These are phyloP conservation scores for Thysanoteuthis rhombus DNA, from an alignment of 2,888 invertebrate species.

Conservation along the genomic window DNA sequence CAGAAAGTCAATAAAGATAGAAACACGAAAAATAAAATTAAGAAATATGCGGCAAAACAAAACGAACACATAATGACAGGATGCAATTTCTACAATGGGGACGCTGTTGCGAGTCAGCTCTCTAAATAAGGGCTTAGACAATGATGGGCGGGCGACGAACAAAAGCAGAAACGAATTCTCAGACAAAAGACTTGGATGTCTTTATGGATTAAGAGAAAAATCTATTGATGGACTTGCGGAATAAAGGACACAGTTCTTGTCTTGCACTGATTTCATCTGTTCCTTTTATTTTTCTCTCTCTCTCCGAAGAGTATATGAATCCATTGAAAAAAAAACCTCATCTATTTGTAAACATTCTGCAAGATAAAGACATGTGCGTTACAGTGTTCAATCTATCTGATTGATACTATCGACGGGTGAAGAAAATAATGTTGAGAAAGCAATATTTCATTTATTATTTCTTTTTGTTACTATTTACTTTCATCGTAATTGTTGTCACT, in stretches of 20 bases:
- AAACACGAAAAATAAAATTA: neutral
- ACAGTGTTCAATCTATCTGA: too few relatives aligned
- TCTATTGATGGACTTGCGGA: neutral
- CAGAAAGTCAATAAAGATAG: neutral
- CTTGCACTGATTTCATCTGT: neutral
- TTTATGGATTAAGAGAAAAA: neutral
- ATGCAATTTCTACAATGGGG: neutral
- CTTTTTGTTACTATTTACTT: too few relatives aligned
- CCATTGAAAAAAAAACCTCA: neutral
- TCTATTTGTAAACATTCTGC: neutral
- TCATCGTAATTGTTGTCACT: too few relatives aligned
- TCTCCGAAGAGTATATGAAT: neutral
- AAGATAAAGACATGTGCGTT: neutral
- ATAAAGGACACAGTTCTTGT: neutral
- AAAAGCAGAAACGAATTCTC: neutral
- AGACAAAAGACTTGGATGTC: neutral
- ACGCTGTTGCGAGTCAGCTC: neutral
- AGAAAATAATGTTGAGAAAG: too few relatives aligned
- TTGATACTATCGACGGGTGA: too few relatives aligned
- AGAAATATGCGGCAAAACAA: neutral
- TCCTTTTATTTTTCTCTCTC: too few relatives aligned
- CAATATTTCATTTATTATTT: too few relatives aligned
- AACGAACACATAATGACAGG: neutral
- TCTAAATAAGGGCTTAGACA: neutral
- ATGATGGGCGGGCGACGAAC: neutral